Base-by-base conservation (phyloP, 2,797 vertebrate species). In the Pipistrellus pipistrellus region DNA sequence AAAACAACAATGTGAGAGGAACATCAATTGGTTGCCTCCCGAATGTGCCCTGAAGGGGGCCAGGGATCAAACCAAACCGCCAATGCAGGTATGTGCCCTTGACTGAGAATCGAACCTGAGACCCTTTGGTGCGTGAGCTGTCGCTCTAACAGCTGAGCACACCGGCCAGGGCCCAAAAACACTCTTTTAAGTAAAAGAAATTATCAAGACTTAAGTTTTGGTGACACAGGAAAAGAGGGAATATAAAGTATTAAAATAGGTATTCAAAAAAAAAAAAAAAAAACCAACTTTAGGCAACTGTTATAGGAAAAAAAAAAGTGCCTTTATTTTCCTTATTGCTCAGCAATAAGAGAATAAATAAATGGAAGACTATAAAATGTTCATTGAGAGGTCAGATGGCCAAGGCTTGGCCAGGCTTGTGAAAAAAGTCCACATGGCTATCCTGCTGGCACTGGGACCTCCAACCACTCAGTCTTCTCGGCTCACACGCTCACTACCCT, bases 171-270 rank as follows among this genome's bases (percentile, higher is more conserved):
- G 1, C 12, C 57, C 57, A 59, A 78, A 73, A 76, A 25, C 20
- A 11, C 5, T 83, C 38, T 88, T 73, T 68, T 20, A 85, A 23
- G 25, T 51, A 94, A 59, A 90, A 94, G 62, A 72, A 88, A 59
- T 44, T 77, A 38, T 92, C 57, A 69, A n/a, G 32, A 32, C n/a
- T 57, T 83, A 82, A 80, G 38, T 30, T 68, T 11, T 76, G 44
- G 55, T 59, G 23, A 81, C 21, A 55, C 4, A 68, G 7, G 68
- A 69, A 23, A 82, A 66, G 27, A 84, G 81, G n/a, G 53, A 62
- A 32, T n/a, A 25, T 15, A 2, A 80, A 91, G 8, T 62, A 82
- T 0, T 12, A 12, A 88, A 83, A 41, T 0, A 30, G 1, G 14
- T 55, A 51, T 75, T 57, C 18, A 27, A 46, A 35, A n/a, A n/a